These are phyloP conservation scores for Malurus alboscapulatus DNA, from an alignment of 2,113 vertebrate species.

Conservation along the genomic window DNA sequence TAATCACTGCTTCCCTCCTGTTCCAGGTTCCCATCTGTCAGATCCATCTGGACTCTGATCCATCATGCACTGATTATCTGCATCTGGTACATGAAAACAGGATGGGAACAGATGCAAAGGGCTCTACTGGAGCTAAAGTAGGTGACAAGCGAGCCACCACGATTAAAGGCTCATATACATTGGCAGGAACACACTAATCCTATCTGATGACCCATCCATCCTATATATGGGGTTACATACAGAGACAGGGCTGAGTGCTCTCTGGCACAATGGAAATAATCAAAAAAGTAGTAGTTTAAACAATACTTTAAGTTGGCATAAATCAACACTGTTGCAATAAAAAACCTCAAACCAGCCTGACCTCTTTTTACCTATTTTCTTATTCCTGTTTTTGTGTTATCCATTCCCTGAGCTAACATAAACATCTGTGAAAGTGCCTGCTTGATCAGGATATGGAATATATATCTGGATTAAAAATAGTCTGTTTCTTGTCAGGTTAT, in stretches of 20 bases:
- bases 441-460: neutral
- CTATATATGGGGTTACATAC: neutral
- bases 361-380: neutral
- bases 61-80: neutral
- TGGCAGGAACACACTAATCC: neutral
- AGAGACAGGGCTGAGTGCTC: neutral
- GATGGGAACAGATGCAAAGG: neutral
- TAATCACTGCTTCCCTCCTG: neutral
- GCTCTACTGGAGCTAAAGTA: neutral
- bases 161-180: neutral
- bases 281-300: neutral
- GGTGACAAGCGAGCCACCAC: neutral
- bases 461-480: neutral
- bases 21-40: conserved; percentile 18
- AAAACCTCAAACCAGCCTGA: neutral
- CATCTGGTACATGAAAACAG: neutral
- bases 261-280: neutral
- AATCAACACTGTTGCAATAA: neutral
- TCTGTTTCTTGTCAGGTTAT: neutral
- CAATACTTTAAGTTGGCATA: neutral
- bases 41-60: conserved; percentile 22
- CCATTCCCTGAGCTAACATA: neutral
- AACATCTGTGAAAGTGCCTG: neutral
- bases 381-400: neutral
- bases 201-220: neutral